phyloP scores from a whole-genome alignment of 1,140 invertebrate species.

The Euborellia annulipes region DNA sequence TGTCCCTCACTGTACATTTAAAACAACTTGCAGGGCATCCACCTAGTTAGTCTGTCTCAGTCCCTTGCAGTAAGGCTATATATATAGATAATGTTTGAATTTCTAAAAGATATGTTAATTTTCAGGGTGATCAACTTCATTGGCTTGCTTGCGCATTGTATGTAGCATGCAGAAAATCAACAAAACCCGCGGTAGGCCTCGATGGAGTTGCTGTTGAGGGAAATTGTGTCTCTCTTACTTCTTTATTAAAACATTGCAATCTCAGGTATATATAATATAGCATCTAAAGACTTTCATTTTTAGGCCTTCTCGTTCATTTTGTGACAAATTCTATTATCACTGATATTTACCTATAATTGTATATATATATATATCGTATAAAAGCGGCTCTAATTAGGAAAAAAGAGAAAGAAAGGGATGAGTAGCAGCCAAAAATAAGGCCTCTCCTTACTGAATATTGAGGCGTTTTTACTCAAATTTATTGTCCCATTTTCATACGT shows the following conservation, averaged over 20 bases:
- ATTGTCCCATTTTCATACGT: too few relatives aligned
- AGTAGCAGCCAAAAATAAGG: too few relatives aligned
- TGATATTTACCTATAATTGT: constrained; percentile 3
- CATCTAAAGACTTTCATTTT: too few relatives aligned
- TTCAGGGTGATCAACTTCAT: constrained; percentile 75
- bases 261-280: constrained; percentile 56
- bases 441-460: too few relatives aligned
- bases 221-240: constrained; percentile 82
- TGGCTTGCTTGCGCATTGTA: constrained; percentile 93
- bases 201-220: constrained; percentile 57
- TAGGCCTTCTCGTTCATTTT: constrained; percentile 9
- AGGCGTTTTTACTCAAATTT: too few relatives aligned
- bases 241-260: constrained; percentile 72
- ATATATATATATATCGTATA: constrained; percentile 4
- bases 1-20: background rate
- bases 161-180: constrained; percentile 68
- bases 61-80: background rate
- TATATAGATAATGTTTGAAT: background rate
- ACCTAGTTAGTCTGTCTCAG: background rate
- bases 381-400: constrained; percentile 5
- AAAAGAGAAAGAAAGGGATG: too few relatives aligned
- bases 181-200: constrained; percentile 62
- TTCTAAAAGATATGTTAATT: constrained; percentile 10
- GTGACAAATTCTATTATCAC: constrained; percentile 8
- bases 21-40: background rate